Conservation (phyloP, 92 coral and sea anemone species). For the Heteractis magnifica region DNA sequence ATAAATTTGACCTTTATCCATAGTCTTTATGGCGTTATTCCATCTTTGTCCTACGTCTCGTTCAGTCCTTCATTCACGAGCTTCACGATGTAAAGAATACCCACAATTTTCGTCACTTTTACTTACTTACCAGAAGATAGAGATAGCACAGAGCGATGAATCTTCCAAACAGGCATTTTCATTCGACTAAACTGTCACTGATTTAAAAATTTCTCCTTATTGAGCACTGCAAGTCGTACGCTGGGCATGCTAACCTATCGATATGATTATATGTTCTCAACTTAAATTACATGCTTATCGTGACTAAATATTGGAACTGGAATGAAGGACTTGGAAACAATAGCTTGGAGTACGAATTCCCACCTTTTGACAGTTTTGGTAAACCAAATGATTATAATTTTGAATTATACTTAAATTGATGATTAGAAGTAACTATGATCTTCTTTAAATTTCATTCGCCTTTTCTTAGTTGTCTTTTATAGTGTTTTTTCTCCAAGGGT, state of each 20-base stretch:
- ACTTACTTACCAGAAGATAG: not conserved
- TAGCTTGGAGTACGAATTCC: not conserved
- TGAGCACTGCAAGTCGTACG: not conserved
- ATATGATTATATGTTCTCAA: not conserved
- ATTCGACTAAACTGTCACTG: not conserved
- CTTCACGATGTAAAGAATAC: not conserved
- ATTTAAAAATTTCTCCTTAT: too few species aligned
- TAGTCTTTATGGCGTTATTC: not conserved
- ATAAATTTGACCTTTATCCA: not conserved
- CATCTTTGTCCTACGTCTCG: not conserved
- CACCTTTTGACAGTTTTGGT: too few species aligned
- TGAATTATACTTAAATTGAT: too few species aligned
- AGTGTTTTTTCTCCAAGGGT: too few species aligned
- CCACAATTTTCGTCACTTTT: not conserved
- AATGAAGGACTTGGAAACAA: not conserved
- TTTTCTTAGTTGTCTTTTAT: too few species aligned
- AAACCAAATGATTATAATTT: too few species aligned
- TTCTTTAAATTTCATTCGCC: too few species aligned
- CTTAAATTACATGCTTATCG: not conserved
- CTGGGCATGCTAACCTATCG: not conserved
- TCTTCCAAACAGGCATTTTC: not conserved
- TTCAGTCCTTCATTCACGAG: not conserved
- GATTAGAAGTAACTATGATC: too few species aligned
- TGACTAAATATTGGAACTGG: not conserved
- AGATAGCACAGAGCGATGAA: not conserved